Base-by-base conservation (phyloP, 2,113 vertebrate genomes). In the Polyodon spathula region DNA sequence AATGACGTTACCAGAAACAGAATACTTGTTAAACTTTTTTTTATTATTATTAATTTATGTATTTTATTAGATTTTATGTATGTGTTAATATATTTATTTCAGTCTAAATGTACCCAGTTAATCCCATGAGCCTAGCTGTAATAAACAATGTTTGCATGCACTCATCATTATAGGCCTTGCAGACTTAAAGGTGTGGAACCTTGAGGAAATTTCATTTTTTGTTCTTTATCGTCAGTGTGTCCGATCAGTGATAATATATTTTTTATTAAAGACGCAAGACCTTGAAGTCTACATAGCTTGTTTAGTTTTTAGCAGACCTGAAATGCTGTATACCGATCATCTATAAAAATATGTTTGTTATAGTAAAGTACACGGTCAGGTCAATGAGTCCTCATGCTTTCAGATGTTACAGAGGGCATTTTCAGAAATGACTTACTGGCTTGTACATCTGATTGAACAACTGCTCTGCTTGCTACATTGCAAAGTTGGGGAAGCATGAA, bases 371-470 rank as follows among this genome's bases (percentile, higher is more conserved):
- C 8, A 65, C 74, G 67, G 67, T 43, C 15, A 40, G 42, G 11
- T 11, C n/a, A 55, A 67, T 75, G 78, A 84, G 88, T 92, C 93
- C 89, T 94, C 93, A 94, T 97, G 91, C 92, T 89, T 92, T 85
- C 84, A 82, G 88, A 87, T 89, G 91, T 89, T 89, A 89, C 87
- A 84, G 77, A 76, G 73, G 76, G 73, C 83, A 78, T 75, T 84
- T 89, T 68, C 69, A 72, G 82, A 83, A 83, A 69, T 64, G 76
- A 98, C 94, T 98, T 98, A 98, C 95, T 88, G 94, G 93, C 76
- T 89, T 94, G 91, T 96, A 97, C 92, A 94, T 93, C 89, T 98
- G 95, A 97, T 94, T 97, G 92, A 97, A 97, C 85, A 98, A 95
- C 88, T 98, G 95, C 84, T 98, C 95, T 87, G 95, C 95, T 90